These are phyloP conservation scores for Arctocebus calabarensis DNA, from an alignment of 2,797 vertebrate genomes.

Conservation along the genomic window DNA sequence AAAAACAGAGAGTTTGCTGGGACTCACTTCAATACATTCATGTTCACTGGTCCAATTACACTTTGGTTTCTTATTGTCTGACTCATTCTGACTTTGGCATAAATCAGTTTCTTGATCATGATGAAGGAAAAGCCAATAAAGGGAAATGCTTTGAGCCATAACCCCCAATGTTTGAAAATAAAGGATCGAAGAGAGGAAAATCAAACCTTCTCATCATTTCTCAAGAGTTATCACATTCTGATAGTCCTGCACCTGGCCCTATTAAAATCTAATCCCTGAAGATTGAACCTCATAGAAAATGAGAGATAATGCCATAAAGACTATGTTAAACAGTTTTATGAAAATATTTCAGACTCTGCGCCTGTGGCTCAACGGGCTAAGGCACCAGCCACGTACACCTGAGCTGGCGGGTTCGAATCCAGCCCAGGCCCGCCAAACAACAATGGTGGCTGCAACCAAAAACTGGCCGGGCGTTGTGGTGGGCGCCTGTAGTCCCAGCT, in stretches of 20 bases:
- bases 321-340: no score
- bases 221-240: slow-evolving; percentile 52
- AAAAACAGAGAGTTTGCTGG: slow-evolving; percentile 57
- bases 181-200: neutral
- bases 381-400: no score
- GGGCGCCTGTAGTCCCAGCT: no score
- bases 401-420: no score
- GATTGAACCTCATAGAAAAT: slow-evolving; percentile 60
- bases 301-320: neutral
- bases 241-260: slow-evolving; percentile 61
- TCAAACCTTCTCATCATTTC: slow-evolving; percentile 44
- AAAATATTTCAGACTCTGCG: no score
- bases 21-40: slow-evolving; percentile 46
- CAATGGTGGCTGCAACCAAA: no score
- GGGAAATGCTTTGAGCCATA: slow-evolving; percentile 44
- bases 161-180: slow-evolving; percentile 48
- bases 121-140: slow-evolving; percentile 68
- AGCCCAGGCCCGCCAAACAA: no score
- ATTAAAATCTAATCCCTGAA: slow-evolving; percentile 74
- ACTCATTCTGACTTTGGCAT: slow-evolving; percentile 74
- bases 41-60: slow-evolving; percentile 8
- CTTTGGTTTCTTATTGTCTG: slow-evolving; percentile 75
- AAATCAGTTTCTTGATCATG: slow-evolving; percentile 67
- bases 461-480: no score
- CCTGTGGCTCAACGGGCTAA: no score